Percentiles rank a stretch among this genome's conserved stretches.
These are phyloP conservation scores for Adoxophyes honmai DNA, from an alignment of 1,140 invertebrate genomes.

Conservation along the genomic window DNA sequence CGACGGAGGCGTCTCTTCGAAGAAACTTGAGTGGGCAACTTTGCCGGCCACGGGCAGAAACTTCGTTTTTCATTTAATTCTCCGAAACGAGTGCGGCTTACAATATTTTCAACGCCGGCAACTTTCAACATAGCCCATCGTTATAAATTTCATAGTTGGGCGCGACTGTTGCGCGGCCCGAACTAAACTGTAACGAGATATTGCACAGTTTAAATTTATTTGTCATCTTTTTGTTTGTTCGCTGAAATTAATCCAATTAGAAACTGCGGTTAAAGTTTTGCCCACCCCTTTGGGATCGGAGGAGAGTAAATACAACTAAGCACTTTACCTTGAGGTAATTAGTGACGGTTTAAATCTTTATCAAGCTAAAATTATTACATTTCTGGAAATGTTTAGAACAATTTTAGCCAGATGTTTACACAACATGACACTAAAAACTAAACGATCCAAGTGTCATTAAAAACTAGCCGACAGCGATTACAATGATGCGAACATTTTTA, in stretches of 20 bases:
- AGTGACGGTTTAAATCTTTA: background rate
- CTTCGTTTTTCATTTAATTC: conserved; percentile 75
- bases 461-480: too few species aligned
- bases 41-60: conserved; percentile 58
- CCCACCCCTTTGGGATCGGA: background rate
- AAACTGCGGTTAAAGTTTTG: conserved; percentile 7
- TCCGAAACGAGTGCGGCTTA: conserved; percentile 68
- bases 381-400: too few species aligned
- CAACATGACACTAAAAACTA: too few species aligned
- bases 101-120: conserved; percentile 67
- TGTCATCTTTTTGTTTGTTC: conserved; percentile 16
- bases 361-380: too few species aligned
- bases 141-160: conserved; percentile 68
- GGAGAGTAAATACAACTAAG: background rate
- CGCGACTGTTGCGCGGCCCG: conserved; percentile 36
- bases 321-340: background rate
- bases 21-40: conserved; percentile 69
- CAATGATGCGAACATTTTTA: too few species aligned
- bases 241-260: conserved; percentile 14
- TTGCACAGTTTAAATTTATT: conserved; percentile 13
- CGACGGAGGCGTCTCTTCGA: conserved; percentile 26
- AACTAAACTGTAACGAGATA: conserved; percentile 34
- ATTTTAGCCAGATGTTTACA: too few species aligned
- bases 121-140: conserved; percentile 54
- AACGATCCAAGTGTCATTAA: too few species aligned